A percentile compares a stretch with the other conserved stretches of the same genome.
Conservation (phyloP, 2,888 invertebrate species). For the Erynnis tages region DNA sequence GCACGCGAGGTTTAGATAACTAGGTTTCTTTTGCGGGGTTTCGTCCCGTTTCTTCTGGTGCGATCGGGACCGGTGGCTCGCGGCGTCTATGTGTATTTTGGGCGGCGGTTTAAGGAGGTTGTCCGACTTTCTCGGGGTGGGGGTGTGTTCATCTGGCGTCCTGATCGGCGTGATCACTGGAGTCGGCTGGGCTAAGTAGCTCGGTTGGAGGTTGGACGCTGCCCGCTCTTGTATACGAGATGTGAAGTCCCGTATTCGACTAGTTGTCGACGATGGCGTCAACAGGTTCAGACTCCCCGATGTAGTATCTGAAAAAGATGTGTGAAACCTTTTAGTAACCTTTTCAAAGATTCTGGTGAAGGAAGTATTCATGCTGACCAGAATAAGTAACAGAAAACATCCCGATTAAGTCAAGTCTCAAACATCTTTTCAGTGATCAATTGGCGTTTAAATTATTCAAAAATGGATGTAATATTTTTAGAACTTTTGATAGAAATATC, state of each 20-base stretch:
- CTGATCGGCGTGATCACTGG: slow-evolving; percentile 55
- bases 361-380: no score
- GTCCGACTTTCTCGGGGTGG: slow-evolving; percentile 49
- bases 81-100: slow-evolving; percentile 61
- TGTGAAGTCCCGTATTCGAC: slow-evolving; percentile 80
- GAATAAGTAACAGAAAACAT: no score
- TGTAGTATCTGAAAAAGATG: slow-evolving; percentile 70
- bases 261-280: slow-evolving; percentile 83
- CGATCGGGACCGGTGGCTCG: slow-evolving; percentile 63
- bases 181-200: slow-evolving; percentile 45
- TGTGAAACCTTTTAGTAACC: background rate
- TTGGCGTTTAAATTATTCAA: no score
- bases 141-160: slow-evolving; percentile 49
- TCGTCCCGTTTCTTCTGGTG: slow-evolving; percentile 70
- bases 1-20: slow-evolving; percentile 93
- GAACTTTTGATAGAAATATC: no score
- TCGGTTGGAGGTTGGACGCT: slow-evolving; percentile 55
- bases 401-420: no score
- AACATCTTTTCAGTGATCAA: no score
- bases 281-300: slow-evolving; percentile 84
- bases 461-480: no score
- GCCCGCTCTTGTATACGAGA: slow-evolving; percentile 81
- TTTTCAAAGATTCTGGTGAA: no score
- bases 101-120: slow-evolving; percentile 69
- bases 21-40: slow-evolving; percentile 86